Percentiles rank a stretch among this genome's conserved stretches.
Evolutionary conservation across 2,797 vertebrate species (phyloP).

Genomic region (Thamnophis elegans): DNA sequence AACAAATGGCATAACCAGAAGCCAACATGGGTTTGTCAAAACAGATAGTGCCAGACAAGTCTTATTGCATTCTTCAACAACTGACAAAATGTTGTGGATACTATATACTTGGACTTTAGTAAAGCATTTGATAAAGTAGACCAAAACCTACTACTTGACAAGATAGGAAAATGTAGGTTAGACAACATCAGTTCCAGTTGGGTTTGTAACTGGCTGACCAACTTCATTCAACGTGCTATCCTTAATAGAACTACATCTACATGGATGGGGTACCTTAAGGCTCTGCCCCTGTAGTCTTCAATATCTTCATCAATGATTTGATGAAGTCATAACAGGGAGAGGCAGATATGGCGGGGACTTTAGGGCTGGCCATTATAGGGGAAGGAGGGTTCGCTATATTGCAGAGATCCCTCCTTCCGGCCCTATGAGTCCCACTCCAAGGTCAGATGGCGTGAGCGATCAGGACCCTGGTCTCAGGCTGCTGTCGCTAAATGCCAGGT

Average conservation of each 20-base stretch:
- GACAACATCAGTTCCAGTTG: neutral
- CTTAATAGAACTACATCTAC: neutral
- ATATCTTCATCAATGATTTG: neutral
- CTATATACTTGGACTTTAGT: neutral
- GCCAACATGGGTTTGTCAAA: neutral
- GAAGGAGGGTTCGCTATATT: too few species aligned
- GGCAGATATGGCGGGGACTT: too few species aligned
- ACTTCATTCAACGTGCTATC: neutral
- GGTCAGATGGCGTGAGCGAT: too few species aligned
- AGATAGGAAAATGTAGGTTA: neutral
- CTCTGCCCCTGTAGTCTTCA: neutral
- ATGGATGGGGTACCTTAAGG: neutral
- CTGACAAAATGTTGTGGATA: neutral
- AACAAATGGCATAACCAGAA: neutral
- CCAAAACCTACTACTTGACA: neutral
- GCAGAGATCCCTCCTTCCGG: too few species aligned
- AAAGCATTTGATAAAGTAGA: neutral
- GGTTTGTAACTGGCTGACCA: neutral
- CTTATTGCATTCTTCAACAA: neutral
- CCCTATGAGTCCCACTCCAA: too few species aligned
- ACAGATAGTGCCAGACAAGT: neutral
- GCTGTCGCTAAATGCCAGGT: too few species aligned
- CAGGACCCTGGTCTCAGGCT: too few species aligned
- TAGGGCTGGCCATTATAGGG: too few species aligned
- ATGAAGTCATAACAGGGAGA: too few species aligned